Evolutionary conservation across 2,797 vertebrate genomes (phyloP).

Genomic region (Phoxinus dragarum): DNA sequence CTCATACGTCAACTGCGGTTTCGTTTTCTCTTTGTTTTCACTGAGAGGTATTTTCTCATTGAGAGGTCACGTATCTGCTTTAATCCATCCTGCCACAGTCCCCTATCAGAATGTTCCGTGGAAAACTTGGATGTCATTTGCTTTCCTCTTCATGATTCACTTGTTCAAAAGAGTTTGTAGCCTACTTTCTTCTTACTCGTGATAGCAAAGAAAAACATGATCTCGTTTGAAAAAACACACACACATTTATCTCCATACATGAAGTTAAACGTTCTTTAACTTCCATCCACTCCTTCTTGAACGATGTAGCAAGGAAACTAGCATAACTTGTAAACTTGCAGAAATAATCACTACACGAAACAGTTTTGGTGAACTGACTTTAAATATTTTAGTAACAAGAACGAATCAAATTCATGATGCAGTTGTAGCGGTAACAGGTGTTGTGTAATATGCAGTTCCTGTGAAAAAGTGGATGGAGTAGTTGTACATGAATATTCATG

Average conservation of each 20-base stretch:
- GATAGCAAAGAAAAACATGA: background rate
- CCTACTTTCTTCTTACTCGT: background rate
- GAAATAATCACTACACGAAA: background rate
- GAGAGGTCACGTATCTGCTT: conserved; percentile 8
- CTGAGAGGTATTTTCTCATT: conserved; percentile 15
- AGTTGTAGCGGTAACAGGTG: no score
- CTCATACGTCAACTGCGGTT: conserved; percentile 37
- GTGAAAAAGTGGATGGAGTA: no score
- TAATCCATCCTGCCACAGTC: background rate
- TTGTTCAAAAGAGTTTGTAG: background rate
- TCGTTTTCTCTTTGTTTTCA: conserved; percentile 51
- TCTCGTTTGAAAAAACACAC: background rate
- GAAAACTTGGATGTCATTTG: conserved; percentile 10
- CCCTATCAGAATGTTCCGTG: conserved; percentile 20
- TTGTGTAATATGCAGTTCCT: no score
- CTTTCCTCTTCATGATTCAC: conserved; percentile 14
- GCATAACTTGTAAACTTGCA: background rate
- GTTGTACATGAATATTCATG: no score
- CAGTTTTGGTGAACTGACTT: background rate
- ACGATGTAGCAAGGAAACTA: background rate
- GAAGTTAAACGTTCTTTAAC: background rate
- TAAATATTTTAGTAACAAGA: no score
- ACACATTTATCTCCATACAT: background rate
- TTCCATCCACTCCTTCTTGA: background rate
- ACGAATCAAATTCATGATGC: no score